Evolutionary conservation across 2,113 vertebrate genomes (phyloP).

Genomic region (Vanacampus margaritifer): DNA sequence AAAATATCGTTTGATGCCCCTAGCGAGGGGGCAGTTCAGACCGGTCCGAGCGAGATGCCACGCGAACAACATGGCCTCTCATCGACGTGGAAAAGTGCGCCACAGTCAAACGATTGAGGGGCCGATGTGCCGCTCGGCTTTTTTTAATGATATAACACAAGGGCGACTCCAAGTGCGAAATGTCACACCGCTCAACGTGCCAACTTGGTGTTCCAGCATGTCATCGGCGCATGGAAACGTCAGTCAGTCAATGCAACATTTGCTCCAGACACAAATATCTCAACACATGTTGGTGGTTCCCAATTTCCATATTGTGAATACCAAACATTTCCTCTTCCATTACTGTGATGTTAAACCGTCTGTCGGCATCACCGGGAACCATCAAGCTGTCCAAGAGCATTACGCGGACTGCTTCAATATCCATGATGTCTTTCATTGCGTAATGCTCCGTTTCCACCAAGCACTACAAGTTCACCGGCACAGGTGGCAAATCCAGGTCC

Average conservation of each 20-base stretch:
- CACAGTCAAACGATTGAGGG: conserved; percentile 28
- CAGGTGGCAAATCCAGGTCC: no score
- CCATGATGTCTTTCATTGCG: background rate
- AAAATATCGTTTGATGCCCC: conserved; percentile 78
- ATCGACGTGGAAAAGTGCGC: conserved; percentile 30
- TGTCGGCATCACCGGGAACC: background rate
- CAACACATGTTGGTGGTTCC: background rate
- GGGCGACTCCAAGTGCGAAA: background rate
- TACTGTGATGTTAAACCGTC: background rate
- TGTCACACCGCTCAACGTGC: background rate
- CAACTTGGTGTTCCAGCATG: conserved; percentile 1
- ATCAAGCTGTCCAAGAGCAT: background rate
- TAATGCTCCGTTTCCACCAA: background rate
- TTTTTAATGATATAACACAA: conserved; percentile 26
- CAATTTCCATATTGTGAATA: background rate
- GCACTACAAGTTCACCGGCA: background rate
- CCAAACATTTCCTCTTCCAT: conserved; percentile 8
- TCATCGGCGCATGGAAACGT: background rate
- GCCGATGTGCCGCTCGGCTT: conserved; percentile 9
- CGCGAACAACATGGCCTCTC: conserved; percentile 56
- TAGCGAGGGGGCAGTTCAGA: conserved; percentile 67
- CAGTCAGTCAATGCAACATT: background rate
- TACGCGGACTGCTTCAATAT: background rate
- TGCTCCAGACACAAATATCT: background rate
- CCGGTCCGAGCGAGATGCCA: conserved; percentile 71